A percentile compares a stretch with the other conserved stretches of the same genome.
Conservation (phyloP, 2,888 invertebrate genomes). For the Caenorhabditis sp. region DNA sequence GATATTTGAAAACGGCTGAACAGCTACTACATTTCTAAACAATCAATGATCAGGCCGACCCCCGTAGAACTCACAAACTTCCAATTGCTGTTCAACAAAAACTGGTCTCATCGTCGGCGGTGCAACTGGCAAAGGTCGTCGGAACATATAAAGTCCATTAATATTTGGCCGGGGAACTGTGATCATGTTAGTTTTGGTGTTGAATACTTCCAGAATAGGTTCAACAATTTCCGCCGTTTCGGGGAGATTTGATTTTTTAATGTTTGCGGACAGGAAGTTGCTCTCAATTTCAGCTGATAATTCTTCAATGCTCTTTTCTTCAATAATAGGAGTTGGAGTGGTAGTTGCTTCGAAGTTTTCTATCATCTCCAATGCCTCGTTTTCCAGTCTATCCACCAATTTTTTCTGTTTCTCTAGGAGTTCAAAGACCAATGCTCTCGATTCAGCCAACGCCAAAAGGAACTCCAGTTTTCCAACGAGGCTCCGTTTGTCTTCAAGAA, state of each 20-base stretch:
- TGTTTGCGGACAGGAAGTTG: constrained; percentile 11
- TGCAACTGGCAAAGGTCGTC: constrained; percentile 21
- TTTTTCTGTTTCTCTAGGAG: constrained; percentile 31
- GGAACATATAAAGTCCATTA: not conserved
- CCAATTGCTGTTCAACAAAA: not conserved
- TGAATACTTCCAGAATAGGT: not conserved
- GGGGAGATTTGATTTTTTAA: constrained; percentile 1
- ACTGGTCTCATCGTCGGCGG: constrained; percentile 27
- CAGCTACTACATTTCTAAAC: no score
- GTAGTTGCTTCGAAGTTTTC: not conserved
- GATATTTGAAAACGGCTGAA: no score
- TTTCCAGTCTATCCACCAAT: constrained; percentile 25
- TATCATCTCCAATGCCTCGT: constrained; percentile 22
- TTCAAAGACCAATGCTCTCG: constrained; percentile 19
- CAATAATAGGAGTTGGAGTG: not conserved
- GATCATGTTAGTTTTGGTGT: not conserved
- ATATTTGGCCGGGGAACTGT: not conserved
- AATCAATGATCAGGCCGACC: no score
- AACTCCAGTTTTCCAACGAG: constrained; percentile 34
- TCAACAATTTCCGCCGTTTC: not conserved
- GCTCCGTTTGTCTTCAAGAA: constrained; percentile 24
- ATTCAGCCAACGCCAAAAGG: constrained; percentile 24
- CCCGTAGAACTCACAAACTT: no score
- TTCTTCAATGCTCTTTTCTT: not conserved
- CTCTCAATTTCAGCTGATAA: not conserved